phyloP scores from a whole-genome alignment of 2,888 invertebrate genomes.

The Phaedon cochleariae region DNA sequence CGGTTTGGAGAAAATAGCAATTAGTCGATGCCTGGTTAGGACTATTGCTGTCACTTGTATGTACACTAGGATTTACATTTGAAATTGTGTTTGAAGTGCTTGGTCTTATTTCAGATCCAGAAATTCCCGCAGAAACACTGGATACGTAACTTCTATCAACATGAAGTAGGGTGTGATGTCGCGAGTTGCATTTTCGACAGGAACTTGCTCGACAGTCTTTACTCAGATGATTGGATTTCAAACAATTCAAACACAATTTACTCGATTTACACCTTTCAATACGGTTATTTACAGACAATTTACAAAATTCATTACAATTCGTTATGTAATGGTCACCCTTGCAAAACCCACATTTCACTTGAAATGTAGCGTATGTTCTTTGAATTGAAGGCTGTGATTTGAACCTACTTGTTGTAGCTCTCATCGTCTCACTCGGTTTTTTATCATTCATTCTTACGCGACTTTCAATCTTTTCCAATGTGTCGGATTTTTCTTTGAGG shows the following conservation, averaged over 20 bases:
- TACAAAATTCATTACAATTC: background rate
- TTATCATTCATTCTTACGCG: background rate
- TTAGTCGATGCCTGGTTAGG: background rate
- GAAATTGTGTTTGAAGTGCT: background rate
- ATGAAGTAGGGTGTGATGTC: slow-evolving; percentile 11
- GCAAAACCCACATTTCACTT: slow-evolving; percentile 2
- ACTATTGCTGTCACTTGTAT: background rate
- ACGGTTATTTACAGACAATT: background rate
- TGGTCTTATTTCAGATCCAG: background rate
- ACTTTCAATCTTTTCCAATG: background rate
- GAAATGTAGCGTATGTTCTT: too few relatives aligned
- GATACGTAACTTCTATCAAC: background rate
- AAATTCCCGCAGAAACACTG: background rate
- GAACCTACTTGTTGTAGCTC: background rate
- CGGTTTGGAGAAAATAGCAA: background rate
- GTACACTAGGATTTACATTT: background rate
- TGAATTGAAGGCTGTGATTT: background rate
- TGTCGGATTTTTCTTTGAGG: background rate
- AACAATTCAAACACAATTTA: slow-evolving; percentile 1
- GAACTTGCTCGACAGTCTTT: slow-evolving; percentile 5
- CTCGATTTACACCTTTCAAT: background rate
- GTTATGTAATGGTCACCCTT: slow-evolving; percentile 10
- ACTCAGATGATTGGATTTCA: slow-evolving; percentile 10
- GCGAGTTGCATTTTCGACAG: slow-evolving; percentile 4
- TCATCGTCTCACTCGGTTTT: background rate